These are phyloP conservation scores for Toxostoma redivivum DNA, from an alignment of 2,113 vertebrate species.

Conservation along the genomic window DNA sequence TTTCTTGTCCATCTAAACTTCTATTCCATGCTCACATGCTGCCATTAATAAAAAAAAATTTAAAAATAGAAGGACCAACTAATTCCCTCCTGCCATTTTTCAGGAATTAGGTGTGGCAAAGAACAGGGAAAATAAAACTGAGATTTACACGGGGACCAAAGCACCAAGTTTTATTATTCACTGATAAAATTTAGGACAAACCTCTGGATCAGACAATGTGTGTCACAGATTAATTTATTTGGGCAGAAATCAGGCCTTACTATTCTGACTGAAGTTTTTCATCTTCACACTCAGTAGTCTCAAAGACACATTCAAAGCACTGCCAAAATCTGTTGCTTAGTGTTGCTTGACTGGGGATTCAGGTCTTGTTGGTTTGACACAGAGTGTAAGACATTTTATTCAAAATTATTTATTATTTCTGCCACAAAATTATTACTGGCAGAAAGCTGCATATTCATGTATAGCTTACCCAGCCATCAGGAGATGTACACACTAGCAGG, in stretches of 20 bases:
- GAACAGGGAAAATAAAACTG: background rate
- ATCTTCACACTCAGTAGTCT: background rate
- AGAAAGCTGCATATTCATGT: background rate
- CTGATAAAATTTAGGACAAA: background rate
- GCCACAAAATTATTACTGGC: background rate
- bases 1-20: background rate
- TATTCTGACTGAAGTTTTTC: background rate
- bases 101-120: background rate
- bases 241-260: background rate
- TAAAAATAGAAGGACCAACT: background rate
- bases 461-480: background rate
- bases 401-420: background rate
- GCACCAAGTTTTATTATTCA: background rate
- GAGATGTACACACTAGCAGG: background rate
- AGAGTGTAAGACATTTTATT: background rate
- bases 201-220: background rate
- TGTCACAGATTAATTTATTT: background rate
- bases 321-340: background rate
- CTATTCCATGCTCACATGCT: background rate
- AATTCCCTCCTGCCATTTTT: background rate
- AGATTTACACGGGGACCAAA: fast-evolving
- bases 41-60: no score
- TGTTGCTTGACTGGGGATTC: background rate
- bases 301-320: background rate
- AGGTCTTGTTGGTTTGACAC: background rate